A percentile compares a stretch with the other conserved stretches of the same genome.
Conservation (phyloP, 1,140 invertebrate species). For the Sweltsa coloradensis region DNA sequence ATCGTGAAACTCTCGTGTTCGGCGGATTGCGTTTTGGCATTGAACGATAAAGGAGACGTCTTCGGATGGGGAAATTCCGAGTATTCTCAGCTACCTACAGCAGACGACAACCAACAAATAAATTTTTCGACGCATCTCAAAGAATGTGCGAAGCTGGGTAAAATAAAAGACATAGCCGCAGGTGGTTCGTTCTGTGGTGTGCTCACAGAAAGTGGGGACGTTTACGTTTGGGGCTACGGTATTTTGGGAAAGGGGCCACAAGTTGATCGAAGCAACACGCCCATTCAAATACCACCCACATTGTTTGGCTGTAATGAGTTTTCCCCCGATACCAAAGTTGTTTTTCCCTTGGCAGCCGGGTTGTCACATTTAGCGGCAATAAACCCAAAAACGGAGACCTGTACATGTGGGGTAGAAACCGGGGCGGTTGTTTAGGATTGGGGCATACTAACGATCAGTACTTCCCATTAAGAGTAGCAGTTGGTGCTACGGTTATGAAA, state of each 20-base stretch:
- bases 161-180: constrained; percentile 66
- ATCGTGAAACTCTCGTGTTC: constrained; percentile 69
- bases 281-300: constrained; percentile 57
- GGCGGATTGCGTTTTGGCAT: constrained; percentile 79
- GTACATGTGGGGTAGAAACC: constrained; percentile 85
- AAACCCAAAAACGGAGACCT: constrained; percentile 66
- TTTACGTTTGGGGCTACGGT: constrained; percentile 89
- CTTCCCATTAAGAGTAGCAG: constrained; percentile 74
- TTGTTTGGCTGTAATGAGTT: constrained; percentile 81
- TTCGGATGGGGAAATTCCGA: constrained; percentile 98
- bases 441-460: constrained; percentile 66
- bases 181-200: constrained; percentile 79
- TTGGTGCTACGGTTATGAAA: constrained; percentile 59
- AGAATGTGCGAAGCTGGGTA: constrained; percentile 49
- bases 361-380: constrained; percentile 69
- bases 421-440: constrained; percentile 68
- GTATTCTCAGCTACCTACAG: constrained; percentile 74
- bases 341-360: constrained; percentile 55
- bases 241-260: constrained; percentile 78
- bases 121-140: constrained; percentile 55
- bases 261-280: constrained; percentile 46
- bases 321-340: constrained; percentile 49
- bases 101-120: constrained; percentile 37
- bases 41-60: constrained; percentile 81
- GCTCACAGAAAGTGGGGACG: constrained; percentile 66